A percentile compares a stretch with the other conserved stretches of the same genome.
Conservation (phyloP, 2,888 invertebrate species). For the Choristoneura rosaceana region DNA sequence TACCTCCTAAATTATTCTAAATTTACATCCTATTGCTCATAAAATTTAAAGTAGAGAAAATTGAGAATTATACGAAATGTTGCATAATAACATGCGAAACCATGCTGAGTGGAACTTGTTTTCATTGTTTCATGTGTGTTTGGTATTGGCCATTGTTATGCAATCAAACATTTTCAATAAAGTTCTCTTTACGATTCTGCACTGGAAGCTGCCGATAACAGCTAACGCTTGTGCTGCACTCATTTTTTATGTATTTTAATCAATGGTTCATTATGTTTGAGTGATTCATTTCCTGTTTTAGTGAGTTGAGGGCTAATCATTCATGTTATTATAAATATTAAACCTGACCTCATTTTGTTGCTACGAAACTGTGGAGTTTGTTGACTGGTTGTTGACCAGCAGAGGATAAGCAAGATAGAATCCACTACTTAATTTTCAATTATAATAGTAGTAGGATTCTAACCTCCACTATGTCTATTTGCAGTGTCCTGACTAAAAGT, state of each 20-base stretch:
- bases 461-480: not conserved
- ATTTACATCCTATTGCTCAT: conserved; percentile 31
- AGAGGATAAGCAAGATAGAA: not conserved
- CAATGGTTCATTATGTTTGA: conserved; percentile 69
- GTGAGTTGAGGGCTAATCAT: conserved; percentile 21
- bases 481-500: too few relatives aligned
- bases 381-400: not conserved
- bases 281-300: conserved; percentile 64
- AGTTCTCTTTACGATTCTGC: conserved; percentile 74
- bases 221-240: conserved; percentile 54
- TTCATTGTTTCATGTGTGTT: conserved; percentile 73
- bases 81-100: conserved; percentile 56
- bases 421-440: not conserved
- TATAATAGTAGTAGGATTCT: not conserved
- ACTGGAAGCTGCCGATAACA: conserved; percentile 68
- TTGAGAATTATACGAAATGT: conserved; percentile 52
- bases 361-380: not conserved
- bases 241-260: conserved; percentile 64
- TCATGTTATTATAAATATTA: conserved; percentile 7
- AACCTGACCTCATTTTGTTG: conserved; percentile 10
- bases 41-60: conserved; percentile 50
- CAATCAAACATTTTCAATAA: conserved; percentile 83
- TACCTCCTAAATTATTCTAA: conserved; percentile 31
- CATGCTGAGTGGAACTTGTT: conserved; percentile 60
- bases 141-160: conserved; percentile 77